A percentile compares a stretch with the other conserved stretches of the same genome.
Evolutionary conservation across 2,888 invertebrate species (phyloP).

Genomic region (Leucophenga maculata): DNA sequence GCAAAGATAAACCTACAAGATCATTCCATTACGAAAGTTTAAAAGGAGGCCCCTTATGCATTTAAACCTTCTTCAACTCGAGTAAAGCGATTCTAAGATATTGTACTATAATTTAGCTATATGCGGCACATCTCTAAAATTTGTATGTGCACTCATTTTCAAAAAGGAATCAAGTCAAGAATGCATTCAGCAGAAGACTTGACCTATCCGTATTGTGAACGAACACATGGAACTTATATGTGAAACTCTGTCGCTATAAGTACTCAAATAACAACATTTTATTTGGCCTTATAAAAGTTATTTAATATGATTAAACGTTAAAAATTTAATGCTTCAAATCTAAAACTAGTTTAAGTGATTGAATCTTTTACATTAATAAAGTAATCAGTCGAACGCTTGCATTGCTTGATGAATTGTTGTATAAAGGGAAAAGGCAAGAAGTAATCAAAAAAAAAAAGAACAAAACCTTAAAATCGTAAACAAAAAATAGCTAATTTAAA

Average conservation of each 20-base stretch:
- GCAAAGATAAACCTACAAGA: conserved; percentile 56
- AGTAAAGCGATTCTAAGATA: conserved; percentile 32
- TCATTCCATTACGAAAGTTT: conserved; percentile 64
- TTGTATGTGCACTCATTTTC: conserved; percentile 30
- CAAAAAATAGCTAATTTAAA: conserved; percentile 31
- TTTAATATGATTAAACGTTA: conserved; percentile 43
- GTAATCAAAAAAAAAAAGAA: too few relatives aligned
- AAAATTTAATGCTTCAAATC: too few relatives aligned
- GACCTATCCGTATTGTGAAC: not conserved
- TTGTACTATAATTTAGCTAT: conserved; percentile 3
- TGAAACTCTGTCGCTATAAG: not conserved
- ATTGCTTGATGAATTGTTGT: conserved; percentile 28
- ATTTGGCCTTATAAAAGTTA: conserved; percentile 69
- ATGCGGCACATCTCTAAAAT: conserved; percentile 24
- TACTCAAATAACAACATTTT: conserved; percentile 51
- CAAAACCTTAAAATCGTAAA: conserved; percentile 52
- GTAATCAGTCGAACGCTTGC: conserved; percentile 19
- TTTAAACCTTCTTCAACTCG: conserved; percentile 58
- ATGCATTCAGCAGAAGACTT: conserved; percentile 27
- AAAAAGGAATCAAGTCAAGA: conserved; percentile 39
- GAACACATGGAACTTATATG: too few relatives aligned
- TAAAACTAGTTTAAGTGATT: too few relatives aligned
- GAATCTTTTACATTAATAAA: conserved; percentile 8
- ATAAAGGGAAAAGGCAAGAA: conserved; percentile 36
- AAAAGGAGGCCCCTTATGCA: conserved; percentile 47